A percentile compares a stretch with the other conserved stretches of the same genome.
Conservation (phyloP, 2,888 invertebrate species). For the Phymatocera aterrima region DNA sequence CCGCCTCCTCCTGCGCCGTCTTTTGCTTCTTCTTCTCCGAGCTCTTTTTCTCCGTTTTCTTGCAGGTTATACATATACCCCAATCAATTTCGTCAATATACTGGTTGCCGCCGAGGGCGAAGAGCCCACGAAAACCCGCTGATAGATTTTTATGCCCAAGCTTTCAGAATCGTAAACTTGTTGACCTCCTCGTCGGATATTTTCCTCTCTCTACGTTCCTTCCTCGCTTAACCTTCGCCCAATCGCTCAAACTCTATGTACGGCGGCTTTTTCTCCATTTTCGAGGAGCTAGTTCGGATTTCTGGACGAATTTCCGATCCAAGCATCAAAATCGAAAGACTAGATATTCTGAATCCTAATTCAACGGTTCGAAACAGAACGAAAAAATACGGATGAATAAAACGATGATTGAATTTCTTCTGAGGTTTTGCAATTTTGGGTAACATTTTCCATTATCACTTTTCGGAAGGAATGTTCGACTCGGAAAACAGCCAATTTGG, state of each 20-base stretch:
- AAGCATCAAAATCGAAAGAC: too few relatives aligned
- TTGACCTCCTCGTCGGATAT: not conserved
- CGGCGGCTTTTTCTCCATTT: too few relatives aligned
- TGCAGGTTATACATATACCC: not conserved
- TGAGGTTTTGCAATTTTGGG: too few relatives aligned
- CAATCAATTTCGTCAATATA: slow-evolving; percentile 44
- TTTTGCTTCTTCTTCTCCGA: not conserved
- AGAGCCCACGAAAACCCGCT: not conserved
- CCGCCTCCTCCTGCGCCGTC: not conserved
- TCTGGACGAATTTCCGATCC: too few relatives aligned
- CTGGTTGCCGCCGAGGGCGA: slow-evolving; percentile 28
- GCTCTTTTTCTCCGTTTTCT: not conserved
- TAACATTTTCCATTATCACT: too few relatives aligned
- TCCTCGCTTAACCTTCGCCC: not conserved
- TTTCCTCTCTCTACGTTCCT: not conserved
- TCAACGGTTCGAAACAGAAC: too few relatives aligned
- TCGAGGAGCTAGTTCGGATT: too few relatives aligned
- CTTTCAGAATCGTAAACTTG: slow-evolving; percentile 39
- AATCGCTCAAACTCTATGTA: not conserved
- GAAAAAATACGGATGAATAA: too few relatives aligned
- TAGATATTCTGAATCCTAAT: too few relatives aligned
- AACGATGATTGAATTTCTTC: too few relatives aligned
- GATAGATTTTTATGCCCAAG: slow-evolving; percentile 39
- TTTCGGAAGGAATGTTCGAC: too few relatives aligned
- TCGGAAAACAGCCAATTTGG: too few relatives aligned